A percentile compares a stretch with the other conserved stretches of the same genome.
These are phyloP conservation scores for Sycobia sp. DNA, from an alignment of 1,140 invertebrate species.

Conservation along the genomic window DNA sequence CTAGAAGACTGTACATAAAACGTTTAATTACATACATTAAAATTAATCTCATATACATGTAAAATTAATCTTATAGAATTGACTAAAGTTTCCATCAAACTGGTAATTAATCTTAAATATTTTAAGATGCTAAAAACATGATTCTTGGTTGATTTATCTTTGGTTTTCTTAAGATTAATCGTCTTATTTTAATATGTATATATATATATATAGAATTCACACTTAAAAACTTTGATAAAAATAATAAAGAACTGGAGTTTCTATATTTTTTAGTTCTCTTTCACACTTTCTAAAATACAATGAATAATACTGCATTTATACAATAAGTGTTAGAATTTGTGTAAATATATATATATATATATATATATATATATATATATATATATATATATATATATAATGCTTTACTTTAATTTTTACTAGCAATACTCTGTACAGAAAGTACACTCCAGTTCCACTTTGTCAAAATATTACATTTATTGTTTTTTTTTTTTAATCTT, in stretches of 20 bases:
- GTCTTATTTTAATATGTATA: neutral
- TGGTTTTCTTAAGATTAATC: slow-evolving; percentile 19
- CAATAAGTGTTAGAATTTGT: slow-evolving; percentile 23
- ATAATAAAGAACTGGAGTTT: slow-evolving; percentile 20
- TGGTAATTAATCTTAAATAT: too few species aligned
- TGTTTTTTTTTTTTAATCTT: neutral
- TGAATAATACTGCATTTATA: slow-evolving; percentile 16
- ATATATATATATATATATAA: slow-evolving; percentile 20
- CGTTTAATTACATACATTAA: too few species aligned
- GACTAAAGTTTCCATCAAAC: slow-evolving; percentile 10
- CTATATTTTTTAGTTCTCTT: slow-evolving; percentile 4
- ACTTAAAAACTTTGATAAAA: slow-evolving; percentile 10
- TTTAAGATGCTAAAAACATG: too few species aligned
- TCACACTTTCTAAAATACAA: slow-evolving; percentile 18
- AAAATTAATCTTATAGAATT: slow-evolving; percentile 14
- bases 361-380: slow-evolving; percentile 27
- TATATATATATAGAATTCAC: too few species aligned
- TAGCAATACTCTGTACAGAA: slow-evolving; percentile 22
- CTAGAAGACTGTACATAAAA: slow-evolving; percentile 10
- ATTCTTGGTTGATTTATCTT: slow-evolving; percentile 22
- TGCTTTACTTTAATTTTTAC: slow-evolving; percentile 4
- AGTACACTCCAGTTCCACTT: slow-evolving; percentile 8
- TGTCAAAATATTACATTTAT: neutral
- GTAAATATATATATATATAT: slow-evolving; percentile 26
- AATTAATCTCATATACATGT: slow-evolving; percentile 1